Conservation (phyloP, 2,888 invertebrate species). For the Merodon equestris region DNA sequence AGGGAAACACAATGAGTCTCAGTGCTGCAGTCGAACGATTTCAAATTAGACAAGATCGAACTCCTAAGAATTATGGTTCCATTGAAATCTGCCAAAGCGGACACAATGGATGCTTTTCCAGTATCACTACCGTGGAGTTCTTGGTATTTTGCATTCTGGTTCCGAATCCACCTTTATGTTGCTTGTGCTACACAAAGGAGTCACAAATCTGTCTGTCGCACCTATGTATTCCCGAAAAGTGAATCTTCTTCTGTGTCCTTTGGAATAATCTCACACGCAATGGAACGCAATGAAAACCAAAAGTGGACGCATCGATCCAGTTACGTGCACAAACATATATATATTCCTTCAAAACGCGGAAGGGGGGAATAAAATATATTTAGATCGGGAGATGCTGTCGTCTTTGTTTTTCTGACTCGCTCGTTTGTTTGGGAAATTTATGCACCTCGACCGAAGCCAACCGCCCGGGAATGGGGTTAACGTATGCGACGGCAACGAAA, state of each 20-base stretch:
- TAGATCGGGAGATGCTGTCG: constrained; percentile 40
- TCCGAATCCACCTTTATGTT: too few relatives aligned
- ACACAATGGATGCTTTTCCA: constrained; percentile 54
- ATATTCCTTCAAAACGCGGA: too few relatives aligned
- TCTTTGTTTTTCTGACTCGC: constrained; percentile 15
- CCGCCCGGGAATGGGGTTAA: constrained; percentile 53
- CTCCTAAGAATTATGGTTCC: constrained; percentile 67
- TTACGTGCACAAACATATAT: too few relatives aligned
- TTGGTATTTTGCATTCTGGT: constrained; percentile 62
- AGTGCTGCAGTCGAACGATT: constrained; percentile 49
- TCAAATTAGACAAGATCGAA: constrained; percentile 66
- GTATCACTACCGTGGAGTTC: constrained; percentile 21
- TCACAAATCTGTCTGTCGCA: constrained; percentile 66
- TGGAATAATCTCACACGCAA: constrained; percentile 27
- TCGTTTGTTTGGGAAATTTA: constrained; percentile 42
- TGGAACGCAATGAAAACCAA: constrained; percentile 37
- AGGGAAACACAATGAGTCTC: constrained; percentile 37
- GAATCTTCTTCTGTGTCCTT: constrained; percentile 41
- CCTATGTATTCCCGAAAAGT: constrained; percentile 43
- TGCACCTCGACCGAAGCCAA: constrained; percentile 43
- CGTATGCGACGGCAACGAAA: constrained; percentile 44
- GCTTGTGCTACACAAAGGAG: constrained; percentile 59
- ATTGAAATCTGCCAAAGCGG: constrained; percentile 68
- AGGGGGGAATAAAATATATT: constrained; percentile 50
- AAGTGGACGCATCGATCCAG: constrained; percentile 57